Base-by-base conservation (phyloP, 2,888 invertebrate genomes). In the Zaprionus lineosus region DNA sequence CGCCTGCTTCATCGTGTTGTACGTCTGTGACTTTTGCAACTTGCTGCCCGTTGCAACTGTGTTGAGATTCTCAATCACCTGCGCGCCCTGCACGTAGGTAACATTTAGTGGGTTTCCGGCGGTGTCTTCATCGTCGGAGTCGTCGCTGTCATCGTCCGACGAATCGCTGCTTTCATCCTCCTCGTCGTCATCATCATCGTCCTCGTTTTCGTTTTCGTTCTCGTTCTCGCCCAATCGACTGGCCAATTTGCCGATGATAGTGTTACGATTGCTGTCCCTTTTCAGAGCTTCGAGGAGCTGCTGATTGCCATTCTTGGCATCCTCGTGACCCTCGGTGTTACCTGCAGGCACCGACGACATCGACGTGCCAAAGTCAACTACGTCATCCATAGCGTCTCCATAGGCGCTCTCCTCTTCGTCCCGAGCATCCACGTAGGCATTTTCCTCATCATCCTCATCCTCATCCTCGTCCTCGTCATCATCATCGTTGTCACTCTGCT, bases 31-130 rank as follows among this genome's bases (percentile, higher is more conserved):
- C 66, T 84, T 85, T 73, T 88, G 89, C 8, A 88, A 67, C 51
- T 88, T 81, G 9, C 51, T 56, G 48, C 48, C 82, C 46, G 86
- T 26, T 65, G 82, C 43, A 31, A 43, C 61, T 6, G 88, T 87
- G 52, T 89, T 90, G 46, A 89, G 89, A 86, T 90, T 90, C 78
- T 86, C 86, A 67, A 88, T 90, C 18, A 90, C 88, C 71, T 89
- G 85, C 44, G 90, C 90, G 37, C 85, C 87, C 67, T 90, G 89
- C 24, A 88, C 84, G 58, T 87, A 87, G 33, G 82, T 76, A 19
- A 81, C 73, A 52, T 86, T 84, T 51, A 86, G 60, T 44, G 79
- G 79, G 43, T 79, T 59, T 9, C 62, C 63, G 7, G 61, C 70
- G 16, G 82, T 85, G 51, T 84, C 78, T 50, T 83, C 86, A 11